Evolutionary conservation across 2,797 vertebrate species (phyloP), one percentile per base, ranked within the genome.

Genomic region (Protonibea diacanthus): DNA sequence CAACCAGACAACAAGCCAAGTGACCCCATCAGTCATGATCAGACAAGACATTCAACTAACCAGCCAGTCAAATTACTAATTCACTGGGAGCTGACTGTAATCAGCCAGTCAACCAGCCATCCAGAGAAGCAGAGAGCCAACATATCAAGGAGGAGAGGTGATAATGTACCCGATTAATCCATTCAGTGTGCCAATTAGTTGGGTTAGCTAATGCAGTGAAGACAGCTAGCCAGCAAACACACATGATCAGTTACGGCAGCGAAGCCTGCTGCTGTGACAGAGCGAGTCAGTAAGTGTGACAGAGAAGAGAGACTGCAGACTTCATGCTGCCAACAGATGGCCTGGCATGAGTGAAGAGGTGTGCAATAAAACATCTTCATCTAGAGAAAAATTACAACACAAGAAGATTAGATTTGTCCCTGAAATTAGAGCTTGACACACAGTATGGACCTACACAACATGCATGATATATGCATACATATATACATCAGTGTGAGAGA

Each of bases 261-360:
- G 18, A 75, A 82, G 82, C 80, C 85, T 81, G 78, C 85, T 87
- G 83, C 70, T 82, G 51, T 84, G 87, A 83, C 86, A 87, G 76
- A 79, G 82, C 51, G 77, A 87, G 87, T 89, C 86, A 83, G 83
- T 78, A 76, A 87, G 87, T 86, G 87, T 90, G 87, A 92, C 85
- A 86, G 78, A 76, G 83, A 86, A 56, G 67, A 84, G 84, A 75
- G 75, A 78, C 77, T 73, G 81, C 80, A 85, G 85, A 83, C 63
- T 86, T 82, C 74, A 65, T 55, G 51, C 75, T 81, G 77, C 81
- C 64, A 81, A 82, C 85, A 91, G 78, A 89, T 88, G 83, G 83
- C 66, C 84, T 42, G 57, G 80, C 70, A 38, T 68, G 56, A 89
- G 85, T 91, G 86, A 83, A 77, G 90, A 93, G 71, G 74, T 71